Conservation (phyloP, 2,113 vertebrate species). For the Ictidomys tridecemlineatus region DNA sequence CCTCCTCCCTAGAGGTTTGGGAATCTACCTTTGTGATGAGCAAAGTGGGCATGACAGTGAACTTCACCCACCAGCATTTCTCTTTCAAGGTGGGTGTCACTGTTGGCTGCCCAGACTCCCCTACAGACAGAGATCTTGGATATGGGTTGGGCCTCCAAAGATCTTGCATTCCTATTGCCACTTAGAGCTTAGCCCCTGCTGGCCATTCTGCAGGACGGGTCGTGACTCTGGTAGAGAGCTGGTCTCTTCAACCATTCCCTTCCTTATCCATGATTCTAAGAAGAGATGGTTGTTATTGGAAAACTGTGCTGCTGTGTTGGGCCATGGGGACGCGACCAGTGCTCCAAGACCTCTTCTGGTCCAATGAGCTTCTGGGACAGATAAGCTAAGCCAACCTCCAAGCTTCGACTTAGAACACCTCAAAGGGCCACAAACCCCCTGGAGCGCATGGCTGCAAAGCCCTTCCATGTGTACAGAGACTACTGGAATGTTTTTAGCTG, state of each 20-base stretch:
- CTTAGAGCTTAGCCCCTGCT: neutral
- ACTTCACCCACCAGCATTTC: neutral
- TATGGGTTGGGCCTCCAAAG: neutral
- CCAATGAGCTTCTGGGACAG: neutral
- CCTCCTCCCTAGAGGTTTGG: neutral
- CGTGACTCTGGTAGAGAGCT: neutral
- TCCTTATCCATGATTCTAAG: neutral
- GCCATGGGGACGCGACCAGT: fast-evolving
- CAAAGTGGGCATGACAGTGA: neutral
- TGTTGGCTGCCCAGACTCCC: fast-evolving
- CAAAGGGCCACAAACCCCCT: fast-evolving
- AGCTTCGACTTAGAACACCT: fast-evolving
- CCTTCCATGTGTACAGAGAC: fast-evolving
- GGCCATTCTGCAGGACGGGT: fast-evolving
- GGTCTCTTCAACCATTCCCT: fast-evolving
- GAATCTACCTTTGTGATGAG: neutral
- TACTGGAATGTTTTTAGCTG: neutral
- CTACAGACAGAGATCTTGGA: neutral
- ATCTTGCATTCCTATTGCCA: neutral
- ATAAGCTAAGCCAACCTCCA: fast-evolving
- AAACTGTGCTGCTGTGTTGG: neutral
- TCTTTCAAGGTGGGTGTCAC: neutral
- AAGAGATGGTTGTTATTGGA: neutral
- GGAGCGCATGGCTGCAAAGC: fast-evolving
- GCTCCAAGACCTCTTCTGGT: neutral